These are phyloP conservation scores for Poecilia gillii DNA, from an alignment of 2,797 vertebrate genomes.

Conservation along the genomic window DNA sequence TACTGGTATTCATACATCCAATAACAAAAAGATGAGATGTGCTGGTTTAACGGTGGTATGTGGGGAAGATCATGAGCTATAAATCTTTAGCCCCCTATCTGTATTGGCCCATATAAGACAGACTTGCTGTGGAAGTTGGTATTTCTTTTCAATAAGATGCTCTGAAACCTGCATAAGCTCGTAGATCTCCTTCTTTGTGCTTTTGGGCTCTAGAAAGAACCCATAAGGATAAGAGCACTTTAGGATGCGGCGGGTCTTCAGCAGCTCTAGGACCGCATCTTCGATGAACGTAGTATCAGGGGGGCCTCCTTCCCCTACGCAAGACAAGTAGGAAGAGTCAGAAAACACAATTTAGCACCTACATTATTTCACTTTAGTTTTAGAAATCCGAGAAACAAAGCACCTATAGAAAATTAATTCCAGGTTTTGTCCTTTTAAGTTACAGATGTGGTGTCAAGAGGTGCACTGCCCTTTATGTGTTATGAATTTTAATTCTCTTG, in stretches of 20 bases:
- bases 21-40: conserved; percentile 40
- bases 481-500: conserved; percentile 12
- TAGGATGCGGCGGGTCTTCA: conserved; percentile 97
- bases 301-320: conserved; percentile 89
- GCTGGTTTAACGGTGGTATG: conserved; percentile 30
- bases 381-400: conserved; percentile 22
- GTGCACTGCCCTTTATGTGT: conserved; percentile 11
- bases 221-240: conserved; percentile 99
- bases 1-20: conserved; percentile 20
- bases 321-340: conserved; percentile 15
- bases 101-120: conserved; percentile 41
- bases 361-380: neutral
- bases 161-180: conserved; percentile 97
- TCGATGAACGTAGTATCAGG: conserved; percentile 99
- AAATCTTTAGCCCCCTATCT: conserved; percentile 35
- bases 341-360: conserved; percentile 13
- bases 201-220: conserved; percentile 99
- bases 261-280: conserved; percentile 96
- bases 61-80: conserved; percentile 32
- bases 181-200: conserved; percentile 99
- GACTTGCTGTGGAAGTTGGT: conserved; percentile 41
- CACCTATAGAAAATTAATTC: conserved; percentile 5
- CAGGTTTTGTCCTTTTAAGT: conserved; percentile 13
- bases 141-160: conserved; percentile 44
- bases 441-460: neutral